Evolutionary conservation across 2,113 vertebrate species (phyloP), one percentile per base, ranked within the genome.

Genomic region (Terrapene triunguis): DNA sequence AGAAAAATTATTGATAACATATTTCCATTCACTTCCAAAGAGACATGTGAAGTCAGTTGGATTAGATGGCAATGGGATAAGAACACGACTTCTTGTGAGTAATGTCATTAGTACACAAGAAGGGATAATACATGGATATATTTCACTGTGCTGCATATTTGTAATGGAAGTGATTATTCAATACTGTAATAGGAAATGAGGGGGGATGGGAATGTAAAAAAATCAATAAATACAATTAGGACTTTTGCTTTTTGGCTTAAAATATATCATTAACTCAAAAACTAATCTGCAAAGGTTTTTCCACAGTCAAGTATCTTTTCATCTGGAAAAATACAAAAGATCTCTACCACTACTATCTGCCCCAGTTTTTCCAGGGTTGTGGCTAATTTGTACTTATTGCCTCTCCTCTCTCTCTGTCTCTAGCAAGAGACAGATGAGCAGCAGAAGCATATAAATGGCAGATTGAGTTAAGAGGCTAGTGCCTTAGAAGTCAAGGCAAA

Each of bases 381-480:
- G 50, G 79, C 93, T 97, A 97, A 97, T 97, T 97, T 74, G 19
- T 97, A 97, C 95, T 97, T 97, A 89, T 97, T 97, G 92, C 96
- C 84, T 96, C 96, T 95, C 90, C 32, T 89, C 92, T 96, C 92
- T 96, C 53, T 96, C 96, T 83, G 78, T 90, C 90, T 95, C 96
- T 95, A 89, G 87, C 94, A 97, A 91, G 80, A 93, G 94, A 96
- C 74, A 97, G 94, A 97, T 91, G 89, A 97, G 81, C 94, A 93
- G 93, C 88, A 90, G 90, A 96, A 96, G 93, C 93, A 80, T 79
- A 88, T 93, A 96, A 92, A 80, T 95, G 81, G 94, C 93, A 97
- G 96, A 90, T 95, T 92, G 89, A 79, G 65, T 92, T 94, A 95
- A 96, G 81, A 95, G 62, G 55, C 72, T 79, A 90, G 72, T 95